These are phyloP conservation scores for Drosophila yooni DNA, from an alignment of 2,888 invertebrate genomes.

Conservation along the genomic window DNA sequence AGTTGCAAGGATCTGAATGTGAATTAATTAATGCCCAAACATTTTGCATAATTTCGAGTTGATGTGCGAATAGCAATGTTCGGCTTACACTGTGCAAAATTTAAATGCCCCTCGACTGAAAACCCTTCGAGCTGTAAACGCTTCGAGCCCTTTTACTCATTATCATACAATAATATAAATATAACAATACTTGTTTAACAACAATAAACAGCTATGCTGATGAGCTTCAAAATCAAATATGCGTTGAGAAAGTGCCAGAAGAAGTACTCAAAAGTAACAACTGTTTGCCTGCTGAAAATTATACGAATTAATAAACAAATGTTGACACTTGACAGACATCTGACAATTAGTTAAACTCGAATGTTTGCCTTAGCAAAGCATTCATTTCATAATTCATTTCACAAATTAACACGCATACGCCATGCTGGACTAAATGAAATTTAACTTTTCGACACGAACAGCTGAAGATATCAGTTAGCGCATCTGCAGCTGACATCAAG, in stretches of 20 bases:
- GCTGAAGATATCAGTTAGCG: conserved; percentile 61
- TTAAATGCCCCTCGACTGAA: not conserved
- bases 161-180: not conserved
- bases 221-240: conserved; percentile 28
- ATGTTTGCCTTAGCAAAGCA: conserved; percentile 23
- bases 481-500: conserved; percentile 46
- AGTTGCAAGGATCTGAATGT: conserved; percentile 6
- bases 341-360: conserved; percentile 12
- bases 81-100: not conserved
- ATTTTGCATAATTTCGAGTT: conserved; percentile 8
- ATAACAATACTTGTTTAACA: not conserved
- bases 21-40: conserved; percentile 37
- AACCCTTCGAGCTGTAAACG: not conserved
- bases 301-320: conserved; percentile 24
- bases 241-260: not conserved
- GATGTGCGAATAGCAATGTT: conserved; percentile 7
- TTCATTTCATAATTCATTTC: conserved; percentile 57
- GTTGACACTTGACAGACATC: conserved; percentile 48
- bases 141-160: not conserved
- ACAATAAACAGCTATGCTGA: conserved; percentile 16
- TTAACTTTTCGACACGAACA: conserved; percentile 17
- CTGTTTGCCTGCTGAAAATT: conserved; percentile 12
- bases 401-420: conserved; percentile 49
- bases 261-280: conserved; percentile 5
- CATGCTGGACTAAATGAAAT: conserved; percentile 40